These are phyloP conservation scores for Acronicta alni DNA, from an alignment of 2,888 invertebrate species.

Conservation along the genomic window DNA sequence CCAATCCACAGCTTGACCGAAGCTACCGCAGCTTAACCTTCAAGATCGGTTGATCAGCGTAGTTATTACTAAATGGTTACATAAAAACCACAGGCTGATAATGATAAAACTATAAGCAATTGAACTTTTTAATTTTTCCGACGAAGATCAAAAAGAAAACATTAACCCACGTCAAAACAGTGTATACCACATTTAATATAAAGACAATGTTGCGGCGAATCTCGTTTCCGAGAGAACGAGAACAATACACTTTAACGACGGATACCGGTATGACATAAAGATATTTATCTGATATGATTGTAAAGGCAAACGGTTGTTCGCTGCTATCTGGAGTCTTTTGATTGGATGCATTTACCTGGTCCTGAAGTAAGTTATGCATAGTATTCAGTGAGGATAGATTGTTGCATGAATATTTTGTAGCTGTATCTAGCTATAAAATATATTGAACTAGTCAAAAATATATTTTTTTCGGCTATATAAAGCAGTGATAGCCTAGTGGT, in stretches of 20 bases:
- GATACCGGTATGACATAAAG: constrained; percentile 44
- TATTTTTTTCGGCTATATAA: too few relatives aligned
- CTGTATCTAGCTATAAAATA: too few relatives aligned
- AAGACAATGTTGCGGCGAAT: constrained; percentile 30
- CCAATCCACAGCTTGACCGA: too few relatives aligned
- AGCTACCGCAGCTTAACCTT: too few relatives aligned
- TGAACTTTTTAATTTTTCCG: too few relatives aligned
- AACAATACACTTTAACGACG: constrained; percentile 51
- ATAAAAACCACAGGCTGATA: too few relatives aligned
- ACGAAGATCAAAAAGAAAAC: neutral
- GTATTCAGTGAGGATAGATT: constrained; percentile 22
- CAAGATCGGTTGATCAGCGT: too few relatives aligned
- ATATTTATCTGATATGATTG: constrained; percentile 44
- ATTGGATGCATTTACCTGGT: constrained; percentile 55
- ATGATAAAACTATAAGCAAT: too few relatives aligned
- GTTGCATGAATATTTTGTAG: constrained; percentile 50
- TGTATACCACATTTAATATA: constrained; percentile 23
- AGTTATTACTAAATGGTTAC: too few relatives aligned
- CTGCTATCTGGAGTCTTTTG: constrained; percentile 49
- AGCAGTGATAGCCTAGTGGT: too few relatives aligned
- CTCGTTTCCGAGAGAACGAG: constrained; percentile 16
- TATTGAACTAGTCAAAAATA: too few relatives aligned
- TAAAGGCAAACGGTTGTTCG: constrained; percentile 17
- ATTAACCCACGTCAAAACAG: constrained; percentile 4
- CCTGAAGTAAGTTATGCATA: constrained; percentile 46